Evolutionary conservation across 2,797 vertebrate genomes (phyloP).

Genomic region (Sparus aurata): DNA sequence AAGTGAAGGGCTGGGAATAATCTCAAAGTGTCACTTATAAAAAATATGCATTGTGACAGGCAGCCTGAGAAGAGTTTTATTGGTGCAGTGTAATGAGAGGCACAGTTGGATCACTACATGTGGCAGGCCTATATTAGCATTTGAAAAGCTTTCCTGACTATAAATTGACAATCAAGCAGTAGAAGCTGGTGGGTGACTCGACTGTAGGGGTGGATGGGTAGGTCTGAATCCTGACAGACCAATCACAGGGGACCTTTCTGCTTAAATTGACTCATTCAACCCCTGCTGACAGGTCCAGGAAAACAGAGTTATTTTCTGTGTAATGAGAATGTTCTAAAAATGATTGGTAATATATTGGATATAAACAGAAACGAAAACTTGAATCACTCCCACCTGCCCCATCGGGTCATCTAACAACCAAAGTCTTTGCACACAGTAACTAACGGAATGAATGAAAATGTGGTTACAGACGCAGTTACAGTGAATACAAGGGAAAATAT

Average conservation of each 20-base stretch:
- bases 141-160: slow-evolving; percentile 28
- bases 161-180: slow-evolving; percentile 25
- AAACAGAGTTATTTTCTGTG: neutral
- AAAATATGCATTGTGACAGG: slow-evolving; percentile 28
- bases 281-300: neutral
- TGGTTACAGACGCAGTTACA: neutral
- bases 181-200: slow-evolving; percentile 4
- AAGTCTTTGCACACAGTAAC: neutral
- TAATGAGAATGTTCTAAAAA: neutral
- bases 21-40: slow-evolving; percentile 10
- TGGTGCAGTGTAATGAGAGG: slow-evolving; percentile 16
- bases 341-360: neutral
- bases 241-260: neutral
- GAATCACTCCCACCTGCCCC: too few relatives aligned
- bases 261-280: neutral
- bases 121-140: slow-evolving; percentile 34
- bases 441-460: too few relatives aligned
- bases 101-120: slow-evolving; percentile 27
- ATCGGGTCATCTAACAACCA: neutral
- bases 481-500: neutral
- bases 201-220: neutral
- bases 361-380: neutral
- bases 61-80: slow-evolving; percentile 10
- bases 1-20: slow-evolving; percentile 32
- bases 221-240: neutral